These are phyloP conservation scores for Acronicta psi DNA, from an alignment of 2,888 invertebrate genomes.

Conservation along the genomic window DNA sequence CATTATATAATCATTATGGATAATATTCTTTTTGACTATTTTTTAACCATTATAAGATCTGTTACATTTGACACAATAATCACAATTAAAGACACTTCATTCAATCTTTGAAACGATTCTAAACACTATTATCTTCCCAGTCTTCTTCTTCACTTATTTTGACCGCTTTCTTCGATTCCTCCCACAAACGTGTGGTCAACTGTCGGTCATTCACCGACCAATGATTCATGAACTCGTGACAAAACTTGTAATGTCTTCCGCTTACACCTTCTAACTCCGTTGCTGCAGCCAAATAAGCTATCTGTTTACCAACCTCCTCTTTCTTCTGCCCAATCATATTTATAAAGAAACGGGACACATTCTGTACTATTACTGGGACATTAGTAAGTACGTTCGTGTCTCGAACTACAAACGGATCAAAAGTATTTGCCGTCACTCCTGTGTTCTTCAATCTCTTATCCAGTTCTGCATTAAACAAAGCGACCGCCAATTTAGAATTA, in stretches of 20 bases:
- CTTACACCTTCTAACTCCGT: constrained; percentile 67
- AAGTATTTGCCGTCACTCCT: constrained; percentile 91
- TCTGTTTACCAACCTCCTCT: constrained; percentile 75
- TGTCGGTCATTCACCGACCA: constrained; percentile 69
- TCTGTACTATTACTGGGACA: constrained; percentile 59
- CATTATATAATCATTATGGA: too few species aligned
- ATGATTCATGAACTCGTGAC: constrained; percentile 71
- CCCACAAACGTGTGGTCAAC: constrained; percentile 73
- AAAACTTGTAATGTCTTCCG: constrained; percentile 78
- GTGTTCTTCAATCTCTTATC: constrained; percentile 85
- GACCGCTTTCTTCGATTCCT: constrained; percentile 72
- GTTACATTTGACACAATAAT: too few species aligned
- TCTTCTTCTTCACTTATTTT: constrained; percentile 72
- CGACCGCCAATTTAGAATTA: constrained; percentile 89
- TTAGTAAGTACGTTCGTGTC: constrained; percentile 74
- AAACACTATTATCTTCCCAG: constrained; percentile 63
- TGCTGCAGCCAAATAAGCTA: constrained; percentile 75
- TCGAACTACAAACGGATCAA: constrained; percentile 85
- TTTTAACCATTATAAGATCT: too few species aligned
- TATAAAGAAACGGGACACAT: constrained; percentile 67
- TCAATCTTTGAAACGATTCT: neutral
- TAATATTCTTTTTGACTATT: too few species aligned
- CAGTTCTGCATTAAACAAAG: constrained; percentile 90
- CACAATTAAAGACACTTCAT: too few species aligned
- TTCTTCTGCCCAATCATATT: constrained; percentile 74